Evolutionary conservation across 2,888 invertebrate genomes (phyloP), one percentile per base, ranked within the genome.

Genomic region (Morinoia aosen): DNA sequence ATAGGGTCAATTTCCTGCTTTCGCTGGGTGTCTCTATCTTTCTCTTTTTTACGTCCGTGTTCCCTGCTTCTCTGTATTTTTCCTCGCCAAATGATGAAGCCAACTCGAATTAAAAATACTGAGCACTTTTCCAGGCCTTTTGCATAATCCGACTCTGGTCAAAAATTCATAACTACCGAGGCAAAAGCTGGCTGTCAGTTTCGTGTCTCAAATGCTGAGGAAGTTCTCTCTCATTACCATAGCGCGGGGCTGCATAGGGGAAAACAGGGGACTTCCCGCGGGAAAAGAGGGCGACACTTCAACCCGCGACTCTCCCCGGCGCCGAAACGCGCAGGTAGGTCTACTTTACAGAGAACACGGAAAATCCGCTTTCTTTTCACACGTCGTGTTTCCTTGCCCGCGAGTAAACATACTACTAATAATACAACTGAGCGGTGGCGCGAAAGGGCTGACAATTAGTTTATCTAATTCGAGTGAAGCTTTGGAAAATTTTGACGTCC

Each of bases 21-120:
- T 12, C 0, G 0, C 58, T 93, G 19, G 56, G 48, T n/a, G 48
- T 48, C 25, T 93, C 48, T 25, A 39, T 16, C 48, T 57, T 57
- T 57, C 93, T 16, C 93, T 93, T 57, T 11, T 93, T 57, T 12
- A 39, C 57, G 12, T 93, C 93, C 76, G 8, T 76, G 25, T 76
- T 76, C 76, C 33, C 76, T 76, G 76, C 76, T 76, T 76, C 76
- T 76, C 76, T 76, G 76, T 93, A 56, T 93, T 93, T 57, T 93
- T 93, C 93, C 93, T n/a, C 93, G 93, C 93, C 57, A 93, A 93
- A 93, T 93, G 93, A 93, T 93, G 93, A 93, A 93, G 93, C 93
- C 93, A 93, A 93, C 93, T 93, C 93, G 93, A 93, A 93, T 93
- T 93, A 93, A 93, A 93, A 93, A 93, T 93, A 93, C 93, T 93